phyloP scores from a whole-genome alignment of 1,140 invertebrate genomes.

The Dryas iulia region DNA sequence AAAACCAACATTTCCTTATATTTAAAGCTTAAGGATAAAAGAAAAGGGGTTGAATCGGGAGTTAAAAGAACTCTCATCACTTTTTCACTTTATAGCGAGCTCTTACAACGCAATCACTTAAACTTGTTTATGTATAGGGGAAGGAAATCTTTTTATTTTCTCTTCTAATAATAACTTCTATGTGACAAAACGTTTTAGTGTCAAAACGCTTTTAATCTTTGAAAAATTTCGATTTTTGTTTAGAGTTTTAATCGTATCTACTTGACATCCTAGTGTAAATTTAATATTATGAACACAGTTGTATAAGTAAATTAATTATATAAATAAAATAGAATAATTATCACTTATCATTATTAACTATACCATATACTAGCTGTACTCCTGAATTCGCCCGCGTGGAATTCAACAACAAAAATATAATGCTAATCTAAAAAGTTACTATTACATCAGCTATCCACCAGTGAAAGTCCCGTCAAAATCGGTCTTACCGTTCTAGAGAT shows the following conservation, averaged over 20 bases:
- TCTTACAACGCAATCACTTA: constrained; percentile 5
- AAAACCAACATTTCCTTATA: background rate
- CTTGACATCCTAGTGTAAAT: no score
- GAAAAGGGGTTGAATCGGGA: background rate
- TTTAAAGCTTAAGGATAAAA: background rate
- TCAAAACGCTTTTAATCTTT: background rate
- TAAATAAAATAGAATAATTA: no score
- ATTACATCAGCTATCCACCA: no score
- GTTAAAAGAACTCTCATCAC: background rate
- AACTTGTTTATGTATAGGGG: background rate
- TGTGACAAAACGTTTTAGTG: background rate
- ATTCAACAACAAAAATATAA: no score
- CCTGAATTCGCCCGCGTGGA: no score
- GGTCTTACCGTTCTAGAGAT: no score
- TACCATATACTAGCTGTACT: no score
- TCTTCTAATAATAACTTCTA: background rate
- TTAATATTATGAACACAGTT: no score
- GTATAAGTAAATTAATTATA: no score
- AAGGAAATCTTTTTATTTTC: background rate
- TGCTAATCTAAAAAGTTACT: no score
- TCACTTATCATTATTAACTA: no score
- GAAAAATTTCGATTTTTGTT: background rate
- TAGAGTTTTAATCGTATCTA: background rate
- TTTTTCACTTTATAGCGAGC: background rate
- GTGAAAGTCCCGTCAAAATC: no score